Evolutionary conservation across 2,797 vertebrate species (phyloP).

Genomic region (Ammospiza maritima): DNA sequence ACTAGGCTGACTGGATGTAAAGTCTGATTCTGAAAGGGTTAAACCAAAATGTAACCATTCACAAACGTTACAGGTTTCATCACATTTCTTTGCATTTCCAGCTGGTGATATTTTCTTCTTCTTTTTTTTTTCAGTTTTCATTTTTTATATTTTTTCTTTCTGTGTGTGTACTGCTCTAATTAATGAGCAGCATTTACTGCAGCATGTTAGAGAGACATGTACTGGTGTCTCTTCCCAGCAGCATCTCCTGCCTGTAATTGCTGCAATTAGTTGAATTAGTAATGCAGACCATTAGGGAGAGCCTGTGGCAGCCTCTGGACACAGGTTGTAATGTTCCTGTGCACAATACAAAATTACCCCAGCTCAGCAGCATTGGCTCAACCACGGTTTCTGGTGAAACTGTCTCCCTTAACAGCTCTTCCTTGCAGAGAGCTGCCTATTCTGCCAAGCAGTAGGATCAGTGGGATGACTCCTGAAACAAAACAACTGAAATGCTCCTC

Average conservation of each 20-base stretch:
- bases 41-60: not conserved
- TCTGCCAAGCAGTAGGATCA: constrained; percentile 4
- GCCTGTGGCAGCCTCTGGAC: constrained; percentile 53
- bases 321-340: constrained; percentile 23
- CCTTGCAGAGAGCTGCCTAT: not conserved
- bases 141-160: not conserved
- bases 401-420: not conserved
- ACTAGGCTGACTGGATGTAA: not conserved
- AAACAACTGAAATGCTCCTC: not conserved
- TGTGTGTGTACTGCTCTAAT: constrained; percentile 12
- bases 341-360: constrained; percentile 42
- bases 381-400: not conserved
- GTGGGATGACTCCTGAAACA: not conserved
- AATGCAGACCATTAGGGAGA: constrained; percentile 68
- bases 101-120: not conserved
- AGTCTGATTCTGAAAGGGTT: not conserved
- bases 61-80: not conserved
- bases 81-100: constrained; percentile 31
- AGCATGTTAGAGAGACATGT: constrained; percentile 52
- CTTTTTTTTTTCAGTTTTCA: not conserved
- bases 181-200: constrained; percentile 49
- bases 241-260: constrained; percentile 73
- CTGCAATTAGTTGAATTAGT: constrained; percentile 76
- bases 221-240: constrained; percentile 63
- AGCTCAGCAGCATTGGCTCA: not conserved